Evolutionary conservation across 2,797 vertebrate genomes (phyloP), one percentile per base, ranked within the genome.

Genomic region (Sebastes cheni): DNA sequence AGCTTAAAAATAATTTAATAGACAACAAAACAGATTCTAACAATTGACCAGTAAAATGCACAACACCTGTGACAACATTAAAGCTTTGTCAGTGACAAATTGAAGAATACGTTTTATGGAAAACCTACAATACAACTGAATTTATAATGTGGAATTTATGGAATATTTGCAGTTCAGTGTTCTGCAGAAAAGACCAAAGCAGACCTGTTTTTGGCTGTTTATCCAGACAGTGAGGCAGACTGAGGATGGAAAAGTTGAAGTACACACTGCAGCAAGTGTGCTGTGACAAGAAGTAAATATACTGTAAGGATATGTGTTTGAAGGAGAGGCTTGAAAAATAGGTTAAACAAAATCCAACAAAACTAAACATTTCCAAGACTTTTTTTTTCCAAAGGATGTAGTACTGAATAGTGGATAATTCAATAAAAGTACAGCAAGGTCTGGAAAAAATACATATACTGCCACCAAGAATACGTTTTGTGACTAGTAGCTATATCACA

Each of bases 201-300:
- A 76, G 68, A 66, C 39, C 9, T 36, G 27, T 20, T 55, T 70
- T 29, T 9, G 12, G 20, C 46, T 83, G 62, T 83, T 85, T 75
- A 46, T 81, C 56, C 78, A 85, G 68, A 89, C 71, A 32, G 59
- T 13, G 65, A 77, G 65, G 73, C 67, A 69, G 54, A 62, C 67
- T 60, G 30, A 72, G 36, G 59, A 73, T 71, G 80, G 81, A 82
- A 83, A 90, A 14, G 30, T 50, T 68, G 27, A 27, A 67, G 29
- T 22, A 71, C 39, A 66, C 69, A 66, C 30, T 58, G 39, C 11
- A 73, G 56, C 36, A 29, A 56, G 25, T 78, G 25, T 13, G 9
- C 68, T 77, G 14, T 52, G 18, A 67, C 10, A 71, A 61, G 25
- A 27, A 54, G 60, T 56, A 78, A 64, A 81, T 59, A 72, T 5